A percentile compares a stretch with the other conserved stretches of the same genome.
These are phyloP conservation scores for Spinibarbus caldwelli DNA, from an alignment of 2,797 vertebrate species.

Conservation along the genomic window DNA sequence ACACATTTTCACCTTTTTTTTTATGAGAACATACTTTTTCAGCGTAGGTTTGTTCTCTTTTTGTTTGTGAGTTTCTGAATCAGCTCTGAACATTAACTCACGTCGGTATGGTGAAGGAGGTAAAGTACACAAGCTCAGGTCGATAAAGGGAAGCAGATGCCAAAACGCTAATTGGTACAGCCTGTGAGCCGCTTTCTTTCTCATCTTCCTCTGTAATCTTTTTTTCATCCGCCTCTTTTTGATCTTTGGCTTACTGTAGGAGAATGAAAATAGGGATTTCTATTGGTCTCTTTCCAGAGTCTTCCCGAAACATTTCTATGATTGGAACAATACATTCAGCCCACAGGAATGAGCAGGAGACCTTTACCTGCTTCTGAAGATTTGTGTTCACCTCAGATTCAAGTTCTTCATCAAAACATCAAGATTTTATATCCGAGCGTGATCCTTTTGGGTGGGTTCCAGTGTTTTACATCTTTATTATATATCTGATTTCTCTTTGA, in stretches of 20 bases:
- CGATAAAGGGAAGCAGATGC: conserved; percentile 17
- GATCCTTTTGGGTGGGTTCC: not conserved
- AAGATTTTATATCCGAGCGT: not conserved
- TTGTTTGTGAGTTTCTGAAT: conserved; percentile 10
- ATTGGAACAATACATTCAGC: not conserved
- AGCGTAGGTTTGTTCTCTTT: not conserved
- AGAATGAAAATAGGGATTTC: conserved; percentile 27
- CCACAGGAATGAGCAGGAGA: conserved; percentile 5
- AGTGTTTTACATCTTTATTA: not conserved
- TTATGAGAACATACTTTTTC: no score
- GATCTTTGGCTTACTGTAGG: conserved; percentile 38
- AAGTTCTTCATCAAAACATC: conserved; percentile 1
- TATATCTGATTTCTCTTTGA: not conserved
- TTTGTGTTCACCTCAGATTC: conserved; percentile 6
- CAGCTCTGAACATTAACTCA: not conserved
- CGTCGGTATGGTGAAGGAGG: not conserved
- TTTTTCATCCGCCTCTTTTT: conserved; percentile 39
- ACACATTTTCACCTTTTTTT: no score
- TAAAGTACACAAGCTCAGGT: conserved; percentile 16
- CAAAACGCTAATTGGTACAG: conserved; percentile 48
- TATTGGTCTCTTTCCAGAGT: conserved; percentile 22
- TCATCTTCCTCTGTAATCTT: conserved; percentile 37
- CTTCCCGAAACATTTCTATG: not conserved
- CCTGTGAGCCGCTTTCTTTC: conserved; percentile 35
- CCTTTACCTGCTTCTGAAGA: conserved; percentile 11